Evolutionary conservation across 2,797 vertebrate species (phyloP).

Genomic region (Allochrocebus solatus): DNA sequence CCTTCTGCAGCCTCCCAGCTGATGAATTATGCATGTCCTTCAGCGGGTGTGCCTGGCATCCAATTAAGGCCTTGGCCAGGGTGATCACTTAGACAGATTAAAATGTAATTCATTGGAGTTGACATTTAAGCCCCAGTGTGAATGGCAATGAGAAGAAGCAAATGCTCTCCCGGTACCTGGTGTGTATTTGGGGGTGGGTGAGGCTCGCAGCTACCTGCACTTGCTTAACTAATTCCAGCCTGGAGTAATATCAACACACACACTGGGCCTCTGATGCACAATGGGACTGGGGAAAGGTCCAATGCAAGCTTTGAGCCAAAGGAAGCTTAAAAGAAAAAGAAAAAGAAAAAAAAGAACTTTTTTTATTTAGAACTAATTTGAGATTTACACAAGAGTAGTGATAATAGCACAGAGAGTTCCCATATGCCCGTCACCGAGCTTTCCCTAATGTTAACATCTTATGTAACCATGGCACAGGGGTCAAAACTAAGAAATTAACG

Average conservation of each 20-base stretch:
- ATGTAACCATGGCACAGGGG: constrained; percentile 53
- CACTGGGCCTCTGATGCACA: not conserved
- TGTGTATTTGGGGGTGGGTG: not conserved
- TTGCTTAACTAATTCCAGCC: not conserved
- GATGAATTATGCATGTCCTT: constrained; percentile 75
- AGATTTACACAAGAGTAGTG: constrained; percentile 51
- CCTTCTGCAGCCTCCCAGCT: not conserved
- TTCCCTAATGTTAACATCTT: constrained; percentile 56
- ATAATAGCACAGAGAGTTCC: constrained; percentile 62
- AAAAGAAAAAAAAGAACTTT: not conserved
- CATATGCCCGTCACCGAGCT: constrained; percentile 15
- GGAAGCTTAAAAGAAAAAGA: not conserved
- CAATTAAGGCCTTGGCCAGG: constrained; percentile 69
- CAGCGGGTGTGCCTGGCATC: constrained; percentile 62
- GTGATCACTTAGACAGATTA: constrained; percentile 75
- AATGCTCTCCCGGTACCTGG: not conserved
- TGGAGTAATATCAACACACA: not conserved
- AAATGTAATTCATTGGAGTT: constrained; percentile 77
- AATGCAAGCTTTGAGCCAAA: not conserved
- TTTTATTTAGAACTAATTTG: constrained; percentile 59
- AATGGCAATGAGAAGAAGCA: constrained; percentile 50
- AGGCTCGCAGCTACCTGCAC: not conserved
- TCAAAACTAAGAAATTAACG: constrained; percentile 54
- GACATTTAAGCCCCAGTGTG: constrained; percentile 76
- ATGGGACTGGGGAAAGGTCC: not conserved